These are phyloP conservation scores for Engystomops pustulosus DNA, from an alignment of 2,113 vertebrate genomes.

Conservation along the genomic window DNA sequence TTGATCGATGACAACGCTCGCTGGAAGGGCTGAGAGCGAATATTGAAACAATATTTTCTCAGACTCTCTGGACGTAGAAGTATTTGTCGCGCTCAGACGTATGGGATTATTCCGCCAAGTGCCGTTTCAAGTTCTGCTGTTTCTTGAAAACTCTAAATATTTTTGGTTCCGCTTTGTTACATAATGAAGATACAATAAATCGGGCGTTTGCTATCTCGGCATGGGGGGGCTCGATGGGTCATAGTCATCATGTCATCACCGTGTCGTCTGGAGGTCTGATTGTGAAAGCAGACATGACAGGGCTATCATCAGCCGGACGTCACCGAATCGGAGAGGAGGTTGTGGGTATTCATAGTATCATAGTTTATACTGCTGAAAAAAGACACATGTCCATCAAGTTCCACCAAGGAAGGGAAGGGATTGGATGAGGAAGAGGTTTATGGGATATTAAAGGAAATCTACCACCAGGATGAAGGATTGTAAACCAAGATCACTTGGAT, in stretches of 20 bases:
- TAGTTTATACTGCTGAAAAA: too few relatives aligned
- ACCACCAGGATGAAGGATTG: too few relatives aligned
- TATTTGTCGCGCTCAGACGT: not conserved
- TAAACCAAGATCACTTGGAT: too few relatives aligned
- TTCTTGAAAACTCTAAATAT: constrained; percentile 8
- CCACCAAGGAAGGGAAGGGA: too few relatives aligned
- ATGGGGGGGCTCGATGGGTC: not conserved
- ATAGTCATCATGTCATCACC: constrained; percentile 1
- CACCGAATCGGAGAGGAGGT: too few relatives aligned
- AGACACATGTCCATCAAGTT: too few relatives aligned
- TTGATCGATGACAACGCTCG: constrained; percentile 16
- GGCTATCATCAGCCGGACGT: not conserved
- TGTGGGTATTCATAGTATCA: too few relatives aligned
- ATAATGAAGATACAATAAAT: constrained; percentile 8
- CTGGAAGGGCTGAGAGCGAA: constrained; percentile 16
- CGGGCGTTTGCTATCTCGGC: not conserved
- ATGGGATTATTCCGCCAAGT: not conserved
- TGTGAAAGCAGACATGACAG: constrained; percentile 36
- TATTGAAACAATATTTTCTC: constrained; percentile 20
- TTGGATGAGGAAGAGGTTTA: too few relatives aligned
- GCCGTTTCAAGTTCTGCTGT: not conserved
- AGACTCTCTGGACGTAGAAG: not conserved
- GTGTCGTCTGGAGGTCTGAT: not conserved
- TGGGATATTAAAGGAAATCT: too few relatives aligned
- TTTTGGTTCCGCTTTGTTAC: not conserved